Percentiles rank a stretch among this genome's conserved stretches.
These are phyloP conservation scores for Hippocampus guttulatus DNA, from an alignment of 2,113 vertebrate species.

Conservation along the genomic window DNA sequence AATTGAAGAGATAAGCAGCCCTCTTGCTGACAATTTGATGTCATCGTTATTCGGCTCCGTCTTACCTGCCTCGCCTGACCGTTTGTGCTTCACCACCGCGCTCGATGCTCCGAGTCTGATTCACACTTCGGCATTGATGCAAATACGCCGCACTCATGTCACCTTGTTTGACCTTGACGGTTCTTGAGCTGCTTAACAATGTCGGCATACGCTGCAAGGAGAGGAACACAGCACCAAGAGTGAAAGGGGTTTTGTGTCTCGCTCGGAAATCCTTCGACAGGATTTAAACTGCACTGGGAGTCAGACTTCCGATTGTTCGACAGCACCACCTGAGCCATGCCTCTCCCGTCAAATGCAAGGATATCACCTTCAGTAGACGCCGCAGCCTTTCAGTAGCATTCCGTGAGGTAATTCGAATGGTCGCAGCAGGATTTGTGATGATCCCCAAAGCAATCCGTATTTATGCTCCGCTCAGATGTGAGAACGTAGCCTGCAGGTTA, in stretches of 20 bases:
- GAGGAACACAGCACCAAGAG: background rate
- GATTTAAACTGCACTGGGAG: background rate
- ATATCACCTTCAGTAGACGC: background rate
- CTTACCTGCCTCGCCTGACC: no score
- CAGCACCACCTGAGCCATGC: background rate
- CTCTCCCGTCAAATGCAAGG: background rate
- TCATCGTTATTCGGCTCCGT: no score
- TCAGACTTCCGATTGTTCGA: background rate
- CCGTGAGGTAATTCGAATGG: background rate
- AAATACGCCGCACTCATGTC: background rate
- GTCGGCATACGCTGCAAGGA: background rate
- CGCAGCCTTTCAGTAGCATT: background rate
- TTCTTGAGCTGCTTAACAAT: background rate
- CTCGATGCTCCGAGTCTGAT: background rate
- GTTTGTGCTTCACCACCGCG: no score
- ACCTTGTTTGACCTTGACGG: background rate
- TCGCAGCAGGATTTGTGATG: conserved; percentile 2
- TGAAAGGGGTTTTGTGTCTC: background rate
- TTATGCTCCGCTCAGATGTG: background rate
- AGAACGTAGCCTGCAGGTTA: background rate
- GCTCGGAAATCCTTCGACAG: background rate
- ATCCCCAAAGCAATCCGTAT: background rate
- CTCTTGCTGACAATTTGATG: background rate
- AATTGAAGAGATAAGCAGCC: conserved; percentile 51
- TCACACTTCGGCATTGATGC: background rate